Conservation (phyloP, 2,888 invertebrate species). For the Zygaena filipendulae region DNA sequence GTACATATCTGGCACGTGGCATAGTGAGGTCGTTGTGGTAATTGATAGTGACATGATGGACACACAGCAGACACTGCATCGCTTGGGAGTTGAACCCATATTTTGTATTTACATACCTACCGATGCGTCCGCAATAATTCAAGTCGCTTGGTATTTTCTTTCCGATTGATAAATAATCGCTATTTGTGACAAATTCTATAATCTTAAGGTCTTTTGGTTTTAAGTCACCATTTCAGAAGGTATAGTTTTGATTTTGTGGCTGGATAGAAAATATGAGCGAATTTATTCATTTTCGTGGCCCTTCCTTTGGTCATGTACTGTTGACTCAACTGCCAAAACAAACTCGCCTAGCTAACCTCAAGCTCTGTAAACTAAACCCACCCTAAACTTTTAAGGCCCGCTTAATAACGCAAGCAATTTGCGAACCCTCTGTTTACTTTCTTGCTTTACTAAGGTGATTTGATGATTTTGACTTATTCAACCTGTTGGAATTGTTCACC, state of each 20-base stretch:
- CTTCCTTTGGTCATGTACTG: conserved; percentile 30
- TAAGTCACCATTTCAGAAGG: no score
- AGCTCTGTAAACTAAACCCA: conserved; percentile 54
- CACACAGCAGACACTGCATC: conserved; percentile 41
- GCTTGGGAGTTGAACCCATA: conserved; percentile 42
- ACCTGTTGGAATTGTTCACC: conserved; percentile 39
- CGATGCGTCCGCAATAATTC: no score
- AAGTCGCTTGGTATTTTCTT: no score
- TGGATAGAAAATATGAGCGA: conserved; percentile 14
- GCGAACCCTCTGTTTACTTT: conserved; percentile 59
- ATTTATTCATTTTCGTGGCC: conserved; percentile 26
- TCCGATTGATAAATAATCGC: no score
- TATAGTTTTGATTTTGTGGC: conserved; percentile 1
- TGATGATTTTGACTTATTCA: conserved; percentile 66
- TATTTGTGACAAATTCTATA: no score
- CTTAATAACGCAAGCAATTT: conserved; percentile 65
- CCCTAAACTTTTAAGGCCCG: conserved; percentile 63
- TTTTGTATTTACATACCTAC: no score
- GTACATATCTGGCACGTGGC: no score
- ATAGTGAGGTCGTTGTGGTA: conserved; percentile 35
- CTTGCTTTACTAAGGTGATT: conserved; percentile 60
- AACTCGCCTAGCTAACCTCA: conserved; percentile 49
- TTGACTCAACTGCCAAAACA: conserved; percentile 54
- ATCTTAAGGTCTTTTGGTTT: no score
- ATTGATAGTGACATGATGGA: conserved; percentile 65